Base-by-base conservation (phyloP, 1,140 invertebrate species). In the Harpegnathos saltator region DNA sequence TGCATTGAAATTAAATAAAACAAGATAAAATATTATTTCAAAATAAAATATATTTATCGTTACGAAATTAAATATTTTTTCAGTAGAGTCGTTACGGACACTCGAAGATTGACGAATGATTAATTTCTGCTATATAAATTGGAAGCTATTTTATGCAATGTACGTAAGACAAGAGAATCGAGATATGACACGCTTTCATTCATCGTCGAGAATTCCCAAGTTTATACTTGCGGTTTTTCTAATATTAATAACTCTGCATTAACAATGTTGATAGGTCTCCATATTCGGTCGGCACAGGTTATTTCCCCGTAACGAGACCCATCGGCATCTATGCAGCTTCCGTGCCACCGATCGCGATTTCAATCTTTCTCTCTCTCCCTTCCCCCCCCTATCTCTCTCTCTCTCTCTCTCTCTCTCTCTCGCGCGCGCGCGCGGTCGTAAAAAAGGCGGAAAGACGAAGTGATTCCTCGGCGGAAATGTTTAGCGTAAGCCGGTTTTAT, bases 381-480 rank as follows among this genome's bases (percentile, higher is more conserved):
- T n/a, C n/a, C n/a, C n/a, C n/a, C n/a, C n/a, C n/a, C n/a, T n/a
- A n/a, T 26, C 59, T 1, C 7, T 19, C 11, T 0, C 17, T n/a
- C 22, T 1, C 4, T n/a, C 22, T 19, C 24, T 44, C 54, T 50
- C 19, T 56, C 14, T 12, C 44, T 33, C 17, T 44, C 58, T 17
- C 15, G 15, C 52, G 33, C 19, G 17, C 50, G 26, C 15, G 22
- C 4, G 52, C 33, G 52, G 29, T 66, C 29, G 38, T 71, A 80
- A 80, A 71, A 62, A 65, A 44, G 50, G 22, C 50, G 52, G 61
- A 58, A 65, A 29, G 82, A 66, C 62, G 54, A 80, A 68, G 80
- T 59, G 82, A 83, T 66, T 77, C 74, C 54, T 80, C 82, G 65
- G 38, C 72, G 73, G 74, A 80, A 80, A 80, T 80, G 75, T 80